Conservation (phyloP, 2,888 invertebrate genomes). For the Girardia tigrina region DNA sequence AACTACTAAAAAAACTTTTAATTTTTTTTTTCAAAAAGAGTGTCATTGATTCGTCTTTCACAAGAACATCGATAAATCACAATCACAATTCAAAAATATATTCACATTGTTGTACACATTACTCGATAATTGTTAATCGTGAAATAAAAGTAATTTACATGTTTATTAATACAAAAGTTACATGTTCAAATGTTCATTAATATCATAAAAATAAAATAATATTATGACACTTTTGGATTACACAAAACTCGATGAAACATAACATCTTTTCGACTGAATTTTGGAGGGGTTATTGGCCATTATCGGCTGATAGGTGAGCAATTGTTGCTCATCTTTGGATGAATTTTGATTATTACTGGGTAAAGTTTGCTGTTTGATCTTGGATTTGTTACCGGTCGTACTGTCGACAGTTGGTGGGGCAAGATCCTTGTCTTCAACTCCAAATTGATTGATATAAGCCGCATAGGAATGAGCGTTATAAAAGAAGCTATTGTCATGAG, state of each 20-base stretch:
- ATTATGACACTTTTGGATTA: conserved; percentile 20
- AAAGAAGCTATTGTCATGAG: conserved; percentile 1
- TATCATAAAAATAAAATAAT: not conserved
- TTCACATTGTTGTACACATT: too few relatives aligned
- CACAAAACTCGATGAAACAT: conserved; percentile 18
- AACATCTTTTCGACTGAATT: not conserved
- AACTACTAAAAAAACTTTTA: too few relatives aligned
- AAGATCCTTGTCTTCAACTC: not conserved
- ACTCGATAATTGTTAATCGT: too few relatives aligned
- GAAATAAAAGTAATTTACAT: not conserved
- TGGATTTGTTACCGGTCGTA: not conserved
- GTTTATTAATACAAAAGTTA: not conserved
- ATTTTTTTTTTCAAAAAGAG: too few relatives aligned
- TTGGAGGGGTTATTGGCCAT: not conserved
- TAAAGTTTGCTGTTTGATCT: not conserved
- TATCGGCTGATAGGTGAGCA: conserved; percentile 2
- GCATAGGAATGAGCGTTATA: conserved; percentile 13
- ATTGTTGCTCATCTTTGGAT: conserved; percentile 10
- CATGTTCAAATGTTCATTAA: not conserved
- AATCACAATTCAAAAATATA: too few relatives aligned
- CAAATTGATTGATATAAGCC: conserved; percentile 14
- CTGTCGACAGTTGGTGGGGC: not conserved
- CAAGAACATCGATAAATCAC: too few relatives aligned
- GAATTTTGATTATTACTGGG: not conserved
- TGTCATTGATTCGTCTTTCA: too few relatives aligned